A percentile compares a stretch with the other conserved stretches of the same genome.
Conservation (phyloP, 30 jellyfish, hydroid and myxozoan species). For the Aurelia sp. region DNA sequence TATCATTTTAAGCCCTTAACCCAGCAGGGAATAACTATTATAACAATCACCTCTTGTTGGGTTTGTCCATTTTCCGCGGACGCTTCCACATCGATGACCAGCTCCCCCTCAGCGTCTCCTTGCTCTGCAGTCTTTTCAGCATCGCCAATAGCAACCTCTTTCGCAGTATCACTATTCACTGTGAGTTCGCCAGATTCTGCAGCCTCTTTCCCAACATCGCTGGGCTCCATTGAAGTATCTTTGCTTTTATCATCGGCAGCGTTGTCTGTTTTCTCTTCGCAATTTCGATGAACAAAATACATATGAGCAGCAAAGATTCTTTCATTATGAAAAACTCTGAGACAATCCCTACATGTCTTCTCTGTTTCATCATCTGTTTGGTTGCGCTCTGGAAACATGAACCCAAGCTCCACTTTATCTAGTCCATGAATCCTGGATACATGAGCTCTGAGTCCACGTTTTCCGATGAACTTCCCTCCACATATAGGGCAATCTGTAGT, state of each 20-base stretch:
- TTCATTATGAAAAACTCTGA: slow-evolving; percentile 67
- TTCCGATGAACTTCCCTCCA: slow-evolving; percentile 72
- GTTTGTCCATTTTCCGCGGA: no score
- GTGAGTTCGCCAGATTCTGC: neutral
- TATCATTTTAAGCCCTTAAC: no score
- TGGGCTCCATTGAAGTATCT: slow-evolving; percentile 1
- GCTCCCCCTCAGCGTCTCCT: slow-evolving; percentile 2
- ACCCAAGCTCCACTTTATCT: slow-evolving; percentile 69
- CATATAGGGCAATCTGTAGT: slow-evolving; percentile 92
- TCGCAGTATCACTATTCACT: neutral
- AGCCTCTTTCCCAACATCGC: neutral
- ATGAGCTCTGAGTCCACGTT: slow-evolving; percentile 75
- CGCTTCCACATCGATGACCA: no score
- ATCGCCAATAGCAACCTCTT: neutral
- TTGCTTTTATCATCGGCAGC: neutral
- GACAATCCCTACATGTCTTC: slow-evolving; percentile 47
- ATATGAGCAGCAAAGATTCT: slow-evolving; percentile 83
- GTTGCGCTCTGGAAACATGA: slow-evolving; percentile 58
- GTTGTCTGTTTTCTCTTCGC: slow-evolving; percentile 17
- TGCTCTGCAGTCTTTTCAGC: neutral
- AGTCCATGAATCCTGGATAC: slow-evolving; percentile 72
- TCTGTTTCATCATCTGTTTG: slow-evolving; percentile 55
- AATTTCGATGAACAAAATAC: slow-evolving; percentile 73
- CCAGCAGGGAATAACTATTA: no score
- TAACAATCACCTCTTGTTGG: no score